Percentiles rank a stretch among this genome's conserved stretches.
phyloP scores from a whole-genome alignment of 37 sponge, comb jelly and placozoan genomes.

The Theonella swinhoei region DNA sequence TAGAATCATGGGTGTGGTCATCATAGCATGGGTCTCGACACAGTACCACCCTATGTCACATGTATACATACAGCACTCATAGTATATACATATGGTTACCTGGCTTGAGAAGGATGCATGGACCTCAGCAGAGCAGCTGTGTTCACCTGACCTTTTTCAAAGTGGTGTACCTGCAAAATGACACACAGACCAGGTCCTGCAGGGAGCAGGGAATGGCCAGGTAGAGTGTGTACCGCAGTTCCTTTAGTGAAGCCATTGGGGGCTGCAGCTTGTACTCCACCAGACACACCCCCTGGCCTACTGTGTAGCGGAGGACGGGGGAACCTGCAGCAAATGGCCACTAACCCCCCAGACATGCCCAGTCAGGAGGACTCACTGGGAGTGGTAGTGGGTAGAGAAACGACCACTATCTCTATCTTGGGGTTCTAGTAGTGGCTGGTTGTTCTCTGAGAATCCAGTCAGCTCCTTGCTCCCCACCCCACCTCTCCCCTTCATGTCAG shows the following conservation, averaged over 20 bases:
- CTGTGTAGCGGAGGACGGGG: neutral
- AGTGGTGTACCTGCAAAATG: slow-evolving; percentile 18
- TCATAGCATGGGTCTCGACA: slow-evolving; percentile 45
- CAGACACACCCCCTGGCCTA: neutral
- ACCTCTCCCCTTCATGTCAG: slow-evolving; percentile 15
- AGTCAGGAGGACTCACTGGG: neutral
- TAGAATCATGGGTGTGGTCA: slow-evolving; percentile 27
- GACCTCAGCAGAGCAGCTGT: slow-evolving; percentile 14
- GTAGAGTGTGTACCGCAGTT: slow-evolving; percentile 11
- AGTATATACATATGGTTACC: slow-evolving; percentile 16
- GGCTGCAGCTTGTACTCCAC: slow-evolving; percentile 14
- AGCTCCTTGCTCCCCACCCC: slow-evolving; percentile 32
- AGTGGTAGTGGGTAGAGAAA: slow-evolving; percentile 41
- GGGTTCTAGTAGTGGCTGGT: neutral
- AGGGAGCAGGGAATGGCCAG: neutral
- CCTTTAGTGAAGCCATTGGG: slow-evolving; percentile 46
- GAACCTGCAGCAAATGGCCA: slow-evolving; percentile 15
- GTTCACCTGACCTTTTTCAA: neutral
- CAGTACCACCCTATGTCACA: slow-evolving; percentile 19
- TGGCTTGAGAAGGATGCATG: slow-evolving; percentile 48
- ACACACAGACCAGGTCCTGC: no score
- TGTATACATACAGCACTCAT: neutral
- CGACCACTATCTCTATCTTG: slow-evolving; percentile 16
- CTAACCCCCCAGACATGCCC: neutral
- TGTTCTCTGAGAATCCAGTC: slow-evolving; percentile 39